Percentiles rank a stretch among this genome's conserved stretches.
phyloP scores from a whole-genome alignment of 1,140 invertebrate species.

The Drosophila tristis region DNA sequence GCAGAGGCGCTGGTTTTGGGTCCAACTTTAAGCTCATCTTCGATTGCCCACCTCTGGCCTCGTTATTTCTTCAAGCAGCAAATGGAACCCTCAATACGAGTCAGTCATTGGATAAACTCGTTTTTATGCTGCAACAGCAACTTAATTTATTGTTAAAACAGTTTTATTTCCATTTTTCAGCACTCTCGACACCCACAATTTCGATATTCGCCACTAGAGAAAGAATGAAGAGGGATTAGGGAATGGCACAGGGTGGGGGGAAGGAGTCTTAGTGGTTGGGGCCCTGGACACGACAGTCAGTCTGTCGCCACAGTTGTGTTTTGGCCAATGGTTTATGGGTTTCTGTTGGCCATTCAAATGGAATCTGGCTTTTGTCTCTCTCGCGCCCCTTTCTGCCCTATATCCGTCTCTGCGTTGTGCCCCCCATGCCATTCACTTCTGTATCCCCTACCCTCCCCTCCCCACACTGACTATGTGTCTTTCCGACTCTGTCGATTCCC shows the following conservation, averaged over 20 bases:
- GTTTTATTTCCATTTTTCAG: constrained; percentile 50
- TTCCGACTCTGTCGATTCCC: constrained; percentile 29
- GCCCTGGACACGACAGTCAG: constrained; percentile 20
- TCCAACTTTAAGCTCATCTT: constrained; percentile 31
- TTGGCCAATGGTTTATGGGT: constrained; percentile 48
- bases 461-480: constrained; percentile 4
- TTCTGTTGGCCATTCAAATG: constrained; percentile 45
- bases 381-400: no score
- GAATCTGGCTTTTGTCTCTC: constrained; percentile 43
- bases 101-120: constrained; percentile 65
- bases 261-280: background rate
- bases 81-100: constrained; percentile 1
- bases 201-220: background rate
- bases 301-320: constrained; percentile 49
- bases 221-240: background rate
- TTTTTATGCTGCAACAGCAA: constrained; percentile 79
- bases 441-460: no score
- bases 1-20: constrained; percentile 11
- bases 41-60: constrained; percentile 35
- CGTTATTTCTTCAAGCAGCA: no score
- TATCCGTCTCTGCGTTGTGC: background rate
- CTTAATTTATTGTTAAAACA: constrained; percentile 78
- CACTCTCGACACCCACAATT: constrained; percentile 22
- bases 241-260: background rate
- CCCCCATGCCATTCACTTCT: background rate